Evolutionary conservation across 2,797 vertebrate genomes (phyloP).

Genomic region (Sebastes nivosus): DNA sequence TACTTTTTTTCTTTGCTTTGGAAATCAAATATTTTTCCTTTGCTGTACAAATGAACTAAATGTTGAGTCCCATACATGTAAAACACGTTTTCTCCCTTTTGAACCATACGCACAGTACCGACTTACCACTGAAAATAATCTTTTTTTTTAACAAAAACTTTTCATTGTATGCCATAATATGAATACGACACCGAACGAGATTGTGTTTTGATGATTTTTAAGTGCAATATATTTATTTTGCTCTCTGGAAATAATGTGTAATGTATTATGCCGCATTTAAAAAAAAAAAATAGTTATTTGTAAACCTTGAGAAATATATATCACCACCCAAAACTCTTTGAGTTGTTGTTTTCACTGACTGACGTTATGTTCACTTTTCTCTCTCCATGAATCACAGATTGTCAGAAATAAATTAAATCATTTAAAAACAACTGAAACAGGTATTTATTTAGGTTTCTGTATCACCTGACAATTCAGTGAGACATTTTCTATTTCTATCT

Average conservation of each 20-base stretch:
- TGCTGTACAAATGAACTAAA: not conserved
- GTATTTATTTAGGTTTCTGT: not conserved
- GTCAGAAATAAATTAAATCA: conserved; percentile 30
- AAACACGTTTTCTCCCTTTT: not conserved
- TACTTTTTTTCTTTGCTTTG: not conserved
- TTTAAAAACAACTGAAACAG: not conserved
- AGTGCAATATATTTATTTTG: conserved; percentile 99
- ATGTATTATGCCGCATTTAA: conserved; percentile 92
- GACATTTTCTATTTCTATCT: not conserved
- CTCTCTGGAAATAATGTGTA: conserved; percentile 91
- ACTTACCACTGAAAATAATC: conserved; percentile 72
- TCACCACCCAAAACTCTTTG: conserved; percentile 70
- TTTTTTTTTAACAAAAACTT: not conserved
- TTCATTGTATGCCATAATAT: conserved; percentile 67
- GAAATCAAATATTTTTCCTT: not conserved
- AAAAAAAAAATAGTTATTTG: conserved; percentile 86
- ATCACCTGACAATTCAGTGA: not conserved
- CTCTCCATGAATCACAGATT: conserved; percentile 1
- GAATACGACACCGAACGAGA: conserved; percentile 80
- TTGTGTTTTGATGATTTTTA: conserved; percentile 89
- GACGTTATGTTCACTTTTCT: conserved; percentile 5
- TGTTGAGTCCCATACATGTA: conserved; percentile 22
- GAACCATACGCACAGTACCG: conserved; percentile 69
- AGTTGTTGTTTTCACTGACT: conserved; percentile 31
- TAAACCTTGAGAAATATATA: conserved; percentile 89